Evolutionary conservation across 2,113 vertebrate genomes (phyloP).

Genomic region (Thomomys bottae): DNA sequence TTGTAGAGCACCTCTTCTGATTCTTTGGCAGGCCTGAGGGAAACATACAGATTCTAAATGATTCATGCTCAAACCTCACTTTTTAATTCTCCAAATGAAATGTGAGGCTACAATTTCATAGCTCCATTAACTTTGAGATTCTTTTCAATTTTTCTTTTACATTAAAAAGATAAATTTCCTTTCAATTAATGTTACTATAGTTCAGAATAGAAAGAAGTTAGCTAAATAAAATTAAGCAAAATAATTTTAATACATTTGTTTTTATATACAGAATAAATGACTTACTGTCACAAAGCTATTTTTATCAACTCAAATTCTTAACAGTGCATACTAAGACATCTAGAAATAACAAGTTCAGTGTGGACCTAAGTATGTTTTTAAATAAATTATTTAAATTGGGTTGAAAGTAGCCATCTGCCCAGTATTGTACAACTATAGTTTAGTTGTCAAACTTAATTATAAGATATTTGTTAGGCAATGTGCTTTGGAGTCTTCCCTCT

Average conservation of each 20-base stretch:
- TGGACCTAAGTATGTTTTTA: not conserved
- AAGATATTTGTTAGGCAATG: slow-evolving; percentile 18
- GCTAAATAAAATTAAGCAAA: not conserved
- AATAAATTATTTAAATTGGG: slow-evolving; percentile 35
- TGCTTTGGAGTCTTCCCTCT: slow-evolving; percentile 8
- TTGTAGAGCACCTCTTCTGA: not conserved
- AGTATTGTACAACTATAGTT: not conserved
- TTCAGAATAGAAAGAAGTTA: not conserved
- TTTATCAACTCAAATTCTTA: not conserved
- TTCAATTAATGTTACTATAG: not conserved
- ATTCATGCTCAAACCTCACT: slow-evolving; percentile 4
- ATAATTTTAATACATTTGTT: not conserved
- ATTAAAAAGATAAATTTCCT: not conserved
- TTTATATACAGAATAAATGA: slow-evolving; percentile 7
- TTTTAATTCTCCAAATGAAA: slow-evolving; percentile 5
- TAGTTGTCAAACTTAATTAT: not conserved
- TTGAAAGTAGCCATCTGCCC: not conserved
- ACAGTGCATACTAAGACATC: not conserved
- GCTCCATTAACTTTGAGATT: slow-evolving; percentile 7
- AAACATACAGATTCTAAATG: not conserved
- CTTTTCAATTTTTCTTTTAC: not conserved
- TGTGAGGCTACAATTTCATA: not conserved
- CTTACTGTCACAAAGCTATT: not conserved
- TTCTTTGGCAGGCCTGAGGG: not conserved
- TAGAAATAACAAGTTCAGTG: slow-evolving; percentile 26